Base-by-base conservation (phyloP, 1,140 invertebrate species). In the Popillia japonica region DNA sequence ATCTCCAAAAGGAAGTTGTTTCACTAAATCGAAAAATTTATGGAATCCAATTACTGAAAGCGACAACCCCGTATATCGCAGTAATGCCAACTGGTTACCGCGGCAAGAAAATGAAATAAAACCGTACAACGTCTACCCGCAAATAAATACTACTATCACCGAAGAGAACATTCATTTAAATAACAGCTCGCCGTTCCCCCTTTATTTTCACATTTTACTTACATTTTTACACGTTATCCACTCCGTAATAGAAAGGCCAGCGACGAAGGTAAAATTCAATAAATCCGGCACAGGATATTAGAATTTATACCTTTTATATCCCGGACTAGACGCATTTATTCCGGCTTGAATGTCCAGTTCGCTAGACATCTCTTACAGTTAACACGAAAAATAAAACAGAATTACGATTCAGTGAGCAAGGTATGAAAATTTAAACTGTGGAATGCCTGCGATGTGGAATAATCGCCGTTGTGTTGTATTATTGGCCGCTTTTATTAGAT, bases 251-350 rank as follows among this genome's bases (percentile, higher is more conserved):
- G 48, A 17, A n/a, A 55, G 48, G 17, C 14, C 48, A 17, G 48
- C 14, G 14, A 6, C 27, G 27, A 34, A 34, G 17, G 48, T 55
- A 55, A 55, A 55, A 55, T 55, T 55, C 48, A 55, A 55, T 55
- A 55, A 55, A 55, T 55, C 48, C 48, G 48, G n/a, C 48, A n/a
- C 14, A 55, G 6, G 48, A 55, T 55, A 55, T 55, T 55, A 55
- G 48, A 55, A 55, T 55, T 55, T 55, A 55, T 17, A 55, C 14
- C 48, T 55, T 55, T 55, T 55, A 55, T 55, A 55, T 55, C 48
- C 48, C 48, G 48, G 48, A 55, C 48, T 55, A 55, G 48, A 55
- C 48, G 48, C 48, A 55, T 55, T 55, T 17, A 55, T 55, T 55
- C 48, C 48, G n/a, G 48, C 48, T 6, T 17, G 48, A 55, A 17